Percentiles rank a stretch among this genome's conserved stretches.
Conservation (phyloP, 2,113 vertebrate genomes). For the Cathartes aura region DNA sequence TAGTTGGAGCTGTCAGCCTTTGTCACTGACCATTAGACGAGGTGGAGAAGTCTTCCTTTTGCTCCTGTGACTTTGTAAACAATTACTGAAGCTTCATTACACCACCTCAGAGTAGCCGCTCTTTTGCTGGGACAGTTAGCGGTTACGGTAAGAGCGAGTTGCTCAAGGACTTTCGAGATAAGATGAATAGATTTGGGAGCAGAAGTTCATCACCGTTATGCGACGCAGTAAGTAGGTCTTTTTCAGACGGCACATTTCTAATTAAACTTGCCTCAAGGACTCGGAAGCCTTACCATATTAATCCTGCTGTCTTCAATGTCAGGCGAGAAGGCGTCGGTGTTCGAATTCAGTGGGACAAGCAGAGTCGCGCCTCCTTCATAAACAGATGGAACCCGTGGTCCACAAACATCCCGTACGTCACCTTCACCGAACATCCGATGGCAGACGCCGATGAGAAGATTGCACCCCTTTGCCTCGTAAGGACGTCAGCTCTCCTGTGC, state of each 20-base stretch:
- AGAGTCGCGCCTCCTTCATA: slow-evolving; percentile 87
- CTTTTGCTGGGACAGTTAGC: background rate
- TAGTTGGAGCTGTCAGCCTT: background rate
- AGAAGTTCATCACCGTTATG: background rate
- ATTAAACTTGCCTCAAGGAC: too few relatives aligned
- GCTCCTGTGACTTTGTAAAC: background rate
- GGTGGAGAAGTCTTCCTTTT: background rate
- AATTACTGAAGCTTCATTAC: too few relatives aligned
- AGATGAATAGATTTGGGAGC: background rate
- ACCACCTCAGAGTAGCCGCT: background rate
- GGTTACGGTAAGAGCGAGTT: fast-evolving
- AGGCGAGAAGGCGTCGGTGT: slow-evolving; percentile 91
- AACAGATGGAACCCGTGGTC: slow-evolving; percentile 98
- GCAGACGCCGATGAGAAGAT: slow-evolving; percentile 90
- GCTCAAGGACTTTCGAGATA: background rate
- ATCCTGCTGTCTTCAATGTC: background rate
- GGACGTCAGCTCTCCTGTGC: background rate
- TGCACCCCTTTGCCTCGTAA: slow-evolving; percentile 89
- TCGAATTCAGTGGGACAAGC: slow-evolving; percentile 95
- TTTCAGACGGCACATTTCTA: background rate
- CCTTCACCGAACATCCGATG: slow-evolving; percentile 94
- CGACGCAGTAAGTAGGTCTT: background rate
- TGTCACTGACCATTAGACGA: background rate
- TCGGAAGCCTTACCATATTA: fast-evolving
- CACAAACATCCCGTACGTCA: slow-evolving; percentile 90